Evolutionary conservation across 2,797 vertebrate genomes (phyloP).

Genomic region (Alca torda): DNA sequence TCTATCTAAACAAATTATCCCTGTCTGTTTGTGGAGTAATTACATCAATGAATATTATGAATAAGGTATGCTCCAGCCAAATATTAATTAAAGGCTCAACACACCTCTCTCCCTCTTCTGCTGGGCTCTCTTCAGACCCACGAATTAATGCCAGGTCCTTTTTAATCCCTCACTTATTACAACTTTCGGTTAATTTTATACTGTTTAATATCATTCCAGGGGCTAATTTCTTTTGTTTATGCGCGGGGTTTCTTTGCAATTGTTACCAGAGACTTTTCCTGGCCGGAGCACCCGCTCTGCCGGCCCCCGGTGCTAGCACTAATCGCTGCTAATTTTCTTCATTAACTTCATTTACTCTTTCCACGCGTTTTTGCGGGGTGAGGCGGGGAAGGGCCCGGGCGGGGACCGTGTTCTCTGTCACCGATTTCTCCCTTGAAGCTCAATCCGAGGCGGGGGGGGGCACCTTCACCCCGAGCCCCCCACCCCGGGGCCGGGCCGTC

Average conservation of each 20-base stretch:
- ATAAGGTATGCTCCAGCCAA: conserved; percentile 55
- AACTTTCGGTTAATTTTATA: conserved; percentile 62
- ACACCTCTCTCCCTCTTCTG: conserved; percentile 33
- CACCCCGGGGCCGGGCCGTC: not conserved
- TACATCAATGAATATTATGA: conserved; percentile 52
- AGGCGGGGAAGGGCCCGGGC: not conserved
- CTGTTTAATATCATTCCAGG: conserved; percentile 54
- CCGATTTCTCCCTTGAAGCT: not conserved
- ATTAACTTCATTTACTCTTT: conserved; percentile 80
- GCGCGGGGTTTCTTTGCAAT: not conserved
- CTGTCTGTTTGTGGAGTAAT: conserved; percentile 66
- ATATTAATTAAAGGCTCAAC: conserved; percentile 68
- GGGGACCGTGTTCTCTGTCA: not conserved
- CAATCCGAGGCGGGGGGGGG: accelerated
- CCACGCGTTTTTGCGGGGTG: conserved; percentile 38
- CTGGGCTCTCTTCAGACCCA: conserved; percentile 43
- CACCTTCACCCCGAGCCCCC: not conserved
- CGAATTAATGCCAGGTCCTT: conserved; percentile 58
- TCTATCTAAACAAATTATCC: conserved; percentile 70
- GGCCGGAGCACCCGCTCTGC: not conserved
- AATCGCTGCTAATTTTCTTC: conserved; percentile 78
- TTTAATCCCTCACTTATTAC: conserved; percentile 67
- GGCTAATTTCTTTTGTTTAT: conserved; percentile 64
- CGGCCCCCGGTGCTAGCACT: conserved; percentile 19
- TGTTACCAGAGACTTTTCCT: conserved; percentile 21